Conservation (phyloP, 2,113 vertebrate species). For the Hippocampus abdominalis region DNA sequence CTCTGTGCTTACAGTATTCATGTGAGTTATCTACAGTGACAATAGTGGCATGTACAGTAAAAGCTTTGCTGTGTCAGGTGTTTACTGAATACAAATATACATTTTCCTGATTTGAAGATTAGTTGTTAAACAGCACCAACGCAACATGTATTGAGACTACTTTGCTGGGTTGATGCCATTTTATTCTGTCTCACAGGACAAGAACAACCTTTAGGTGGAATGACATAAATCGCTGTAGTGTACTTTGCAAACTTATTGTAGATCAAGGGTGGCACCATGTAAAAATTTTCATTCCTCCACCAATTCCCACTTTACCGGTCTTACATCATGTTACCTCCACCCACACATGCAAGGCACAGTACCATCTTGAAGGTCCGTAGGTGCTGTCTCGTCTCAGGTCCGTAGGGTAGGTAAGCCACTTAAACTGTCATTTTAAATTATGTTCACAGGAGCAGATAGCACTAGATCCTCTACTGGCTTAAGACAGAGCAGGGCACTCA, state of each 20-base stretch:
- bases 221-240: conserved; percentile 6
- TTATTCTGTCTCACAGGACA: neutral
- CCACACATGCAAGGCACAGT: conserved; percentile 14
- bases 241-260: conserved; percentile 3
- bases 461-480: conserved; percentile 24
- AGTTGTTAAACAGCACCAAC: neutral
- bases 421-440: conserved; percentile 75
- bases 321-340: conserved; percentile 14
- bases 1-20: neutral
- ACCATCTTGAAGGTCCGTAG: conserved; percentile 23
- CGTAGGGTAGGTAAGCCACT: conserved; percentile 69
- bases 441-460: conserved; percentile 54
- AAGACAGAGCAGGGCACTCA: conserved; percentile 36
- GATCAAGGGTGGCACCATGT: conserved; percentile 7
- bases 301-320: conserved; percentile 6
- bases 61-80: neutral
- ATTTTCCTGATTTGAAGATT: neutral
- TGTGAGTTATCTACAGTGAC: neutral
- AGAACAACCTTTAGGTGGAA: neutral
- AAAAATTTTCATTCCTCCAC: conserved; percentile 8
- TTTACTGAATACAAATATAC: neutral
- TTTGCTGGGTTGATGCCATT: neutral
- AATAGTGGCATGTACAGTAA: neutral
- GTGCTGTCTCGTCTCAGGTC: conserved; percentile 50
- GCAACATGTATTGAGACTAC: neutral